Percentiles rank a stretch among this genome's conserved stretches.
Evolutionary conservation across 2,797 vertebrate genomes (phyloP).

Genomic region (Micropoecilia bifurca): DNA sequence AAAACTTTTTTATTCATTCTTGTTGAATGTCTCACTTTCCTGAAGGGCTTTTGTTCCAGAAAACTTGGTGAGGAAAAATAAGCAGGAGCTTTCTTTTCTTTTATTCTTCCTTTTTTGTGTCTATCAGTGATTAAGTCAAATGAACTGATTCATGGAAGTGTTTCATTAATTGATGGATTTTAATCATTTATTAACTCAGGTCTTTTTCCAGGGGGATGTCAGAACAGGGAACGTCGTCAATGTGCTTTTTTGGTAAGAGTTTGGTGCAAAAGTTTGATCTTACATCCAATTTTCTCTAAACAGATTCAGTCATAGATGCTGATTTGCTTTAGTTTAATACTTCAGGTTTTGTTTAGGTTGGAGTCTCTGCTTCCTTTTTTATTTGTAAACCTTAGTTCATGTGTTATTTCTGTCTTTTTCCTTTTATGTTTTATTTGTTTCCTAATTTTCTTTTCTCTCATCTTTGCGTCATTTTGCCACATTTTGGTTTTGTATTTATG

Average conservation of each 20-base stretch:
- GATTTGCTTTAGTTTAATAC: too few species aligned
- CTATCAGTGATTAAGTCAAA: background rate
- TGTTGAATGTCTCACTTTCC: background rate
- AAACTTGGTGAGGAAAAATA: background rate
- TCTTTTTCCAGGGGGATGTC: background rate
- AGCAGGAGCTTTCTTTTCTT: background rate
- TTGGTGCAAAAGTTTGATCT: too few species aligned
- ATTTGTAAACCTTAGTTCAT: background rate
- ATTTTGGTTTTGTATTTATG: background rate
- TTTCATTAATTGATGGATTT: background rate
- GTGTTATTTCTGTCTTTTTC: background rate
- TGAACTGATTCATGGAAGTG: background rate
- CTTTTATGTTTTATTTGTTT: background rate
- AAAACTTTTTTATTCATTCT: background rate
- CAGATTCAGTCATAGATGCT: too few species aligned
- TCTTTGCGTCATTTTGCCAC: background rate
- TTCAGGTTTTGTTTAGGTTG: background rate
- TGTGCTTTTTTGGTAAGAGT: too few species aligned
- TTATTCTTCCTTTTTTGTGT: background rate
- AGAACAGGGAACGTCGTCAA: too few species aligned
- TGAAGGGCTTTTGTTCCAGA: background rate
- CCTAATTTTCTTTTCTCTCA: background rate
- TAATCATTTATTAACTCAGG: too few species aligned
- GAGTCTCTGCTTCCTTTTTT: background rate
- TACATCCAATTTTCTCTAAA: too few species aligned